Evolutionary conservation across 1,140 invertebrate genomes (phyloP), one percentile per base, ranked within the genome.

Genomic region (Ridgeia piscesae): DNA sequence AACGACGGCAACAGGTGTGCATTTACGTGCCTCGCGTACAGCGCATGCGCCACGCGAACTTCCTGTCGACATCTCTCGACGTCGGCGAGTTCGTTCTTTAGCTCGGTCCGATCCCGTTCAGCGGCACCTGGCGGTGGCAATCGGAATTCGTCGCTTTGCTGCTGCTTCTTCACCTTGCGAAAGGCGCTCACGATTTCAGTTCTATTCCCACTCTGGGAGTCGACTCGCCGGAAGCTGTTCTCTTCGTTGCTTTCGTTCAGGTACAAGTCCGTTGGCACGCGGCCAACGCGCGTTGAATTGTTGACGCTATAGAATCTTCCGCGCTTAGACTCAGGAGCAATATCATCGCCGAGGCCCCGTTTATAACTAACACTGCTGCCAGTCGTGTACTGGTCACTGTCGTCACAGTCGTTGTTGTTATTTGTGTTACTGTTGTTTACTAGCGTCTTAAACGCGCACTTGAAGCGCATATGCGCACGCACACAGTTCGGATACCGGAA

Each of bases 381-480:
- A 88, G 14, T 77, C 17, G 58, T 77, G 17, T 77, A 27, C 21
- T 21, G 8, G 48, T 50, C 48, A 77, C 17, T 77, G 4, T 77
- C 58, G 6, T 77, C 27, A 31, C 58, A 77, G 27, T 77, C 27
- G 27, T 77, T 77, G 58, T 77, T 77, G 17, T 77, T 77, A 21
- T 8, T 77, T 9, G 14, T 77, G 58, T 27, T 31, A 21, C 27
- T 77, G 11, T 77, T 77, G 58, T 77, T 77, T 77, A 77, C 58
- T 21, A 77, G 58, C 0, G 58, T 77, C 27, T 77, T 77, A 90
- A 90, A 88, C 50, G 92, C 92, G 92, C 95, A 96, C 92, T 94
- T 94, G 92, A 95, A 96, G 88, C 94, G 94, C 88, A 95, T 92
- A 93, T 96, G 95, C 14, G 95, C 95, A 89, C 94, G 94, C n/a